phyloP scores from a whole-genome alignment of 2,888 invertebrate species.

The Drosophila helvetica region DNA sequence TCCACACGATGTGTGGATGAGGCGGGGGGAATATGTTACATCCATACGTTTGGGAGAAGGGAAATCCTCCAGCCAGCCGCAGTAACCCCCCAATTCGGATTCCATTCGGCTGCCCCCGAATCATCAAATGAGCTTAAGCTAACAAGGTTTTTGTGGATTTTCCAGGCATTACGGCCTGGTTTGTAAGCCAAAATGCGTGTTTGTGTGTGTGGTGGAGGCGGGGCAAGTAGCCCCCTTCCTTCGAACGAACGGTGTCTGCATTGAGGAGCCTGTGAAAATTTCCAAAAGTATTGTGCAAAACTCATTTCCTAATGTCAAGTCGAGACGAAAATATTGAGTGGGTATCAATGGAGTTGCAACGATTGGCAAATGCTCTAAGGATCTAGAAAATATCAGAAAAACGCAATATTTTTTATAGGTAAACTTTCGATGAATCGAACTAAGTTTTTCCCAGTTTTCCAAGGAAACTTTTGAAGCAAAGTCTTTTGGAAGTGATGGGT shows the following conservation, averaged over 20 bases:
- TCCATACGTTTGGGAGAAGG: background rate
- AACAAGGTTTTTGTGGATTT: constrained; percentile 49
- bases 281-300: constrained; percentile 48
- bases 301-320: constrained; percentile 59
- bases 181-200: constrained; percentile 21
- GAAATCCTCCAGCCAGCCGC: constrained; percentile 6
- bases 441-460: background rate
- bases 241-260: constrained; percentile 27
- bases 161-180: constrained; percentile 35
- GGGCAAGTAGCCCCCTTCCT: constrained; percentile 22
- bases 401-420: rapidly evolving
- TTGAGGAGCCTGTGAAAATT: constrained; percentile 39
- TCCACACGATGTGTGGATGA: background rate
- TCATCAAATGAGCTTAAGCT: constrained; percentile 42
- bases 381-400: background rate
- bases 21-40: constrained; percentile 2
- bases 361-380: constrained; percentile 6
- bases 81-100: constrained; percentile 11
- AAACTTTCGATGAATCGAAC: background rate
- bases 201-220: background rate
- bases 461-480: background rate
- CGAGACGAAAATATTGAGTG: constrained; percentile 25
- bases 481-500: background rate
- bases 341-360: background rate
- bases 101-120: background rate